phyloP scores from a whole-genome alignment of 1,140 invertebrate genomes.

The Dendrolimus kikuchii region DNA sequence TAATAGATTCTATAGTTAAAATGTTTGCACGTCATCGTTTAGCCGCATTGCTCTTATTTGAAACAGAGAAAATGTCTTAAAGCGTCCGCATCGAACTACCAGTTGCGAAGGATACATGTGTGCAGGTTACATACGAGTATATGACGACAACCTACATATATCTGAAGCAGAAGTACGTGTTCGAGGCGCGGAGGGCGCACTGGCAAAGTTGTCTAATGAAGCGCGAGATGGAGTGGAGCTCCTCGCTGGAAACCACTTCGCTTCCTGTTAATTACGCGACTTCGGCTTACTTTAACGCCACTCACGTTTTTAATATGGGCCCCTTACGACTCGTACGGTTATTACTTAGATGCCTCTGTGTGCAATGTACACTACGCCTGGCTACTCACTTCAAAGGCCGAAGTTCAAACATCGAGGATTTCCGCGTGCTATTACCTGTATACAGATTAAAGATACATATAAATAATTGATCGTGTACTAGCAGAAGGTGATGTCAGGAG shows the following conservation, averaged over 20 bases:
- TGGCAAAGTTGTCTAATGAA: constrained; percentile 25
- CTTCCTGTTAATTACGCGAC: constrained; percentile 18
- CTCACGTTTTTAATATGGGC: constrained; percentile 22
- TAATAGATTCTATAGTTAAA: no score
- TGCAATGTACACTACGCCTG: not conserved
- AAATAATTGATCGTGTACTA: no score
- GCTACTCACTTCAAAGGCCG: not conserved
- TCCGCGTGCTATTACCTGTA: no score
- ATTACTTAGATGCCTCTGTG: not conserved
- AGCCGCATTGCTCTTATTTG: no score
- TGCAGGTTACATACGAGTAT: not conserved
- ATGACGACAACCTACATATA: not conserved
- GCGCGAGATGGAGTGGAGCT: constrained; percentile 18
- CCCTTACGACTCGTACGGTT: not conserved
- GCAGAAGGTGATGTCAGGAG: no score
- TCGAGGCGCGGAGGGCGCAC: not conserved
- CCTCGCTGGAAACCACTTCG: not conserved
- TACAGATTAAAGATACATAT: no score
- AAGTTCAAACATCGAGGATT: no score
- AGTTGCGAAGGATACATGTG: no score
- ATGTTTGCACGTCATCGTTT: no score
- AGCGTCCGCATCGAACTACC: no score
- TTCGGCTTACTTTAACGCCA: constrained; percentile 1
- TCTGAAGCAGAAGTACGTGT: not conserved
- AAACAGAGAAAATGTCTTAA: no score